Conservation (phyloP, 2,113 vertebrate genomes). For the Turdus rufiventris region DNA sequence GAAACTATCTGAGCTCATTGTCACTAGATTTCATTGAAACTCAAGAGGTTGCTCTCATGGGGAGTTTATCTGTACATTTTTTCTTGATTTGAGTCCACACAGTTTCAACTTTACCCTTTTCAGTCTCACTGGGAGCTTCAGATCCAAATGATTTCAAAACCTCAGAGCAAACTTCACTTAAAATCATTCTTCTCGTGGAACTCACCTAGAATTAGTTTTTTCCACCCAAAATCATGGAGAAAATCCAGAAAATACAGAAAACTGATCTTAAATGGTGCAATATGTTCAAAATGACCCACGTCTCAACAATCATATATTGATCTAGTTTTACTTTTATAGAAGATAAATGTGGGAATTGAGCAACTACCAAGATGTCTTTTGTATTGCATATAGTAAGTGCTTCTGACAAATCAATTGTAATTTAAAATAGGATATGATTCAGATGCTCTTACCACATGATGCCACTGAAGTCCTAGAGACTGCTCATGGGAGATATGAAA, state of each 20-base stretch:
- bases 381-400: not conserved
- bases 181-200: conserved; percentile 1
- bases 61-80: conserved; percentile 23
- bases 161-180: not conserved
- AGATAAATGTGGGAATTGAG: not conserved
- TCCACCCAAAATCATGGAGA: not conserved
- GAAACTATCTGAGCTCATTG: conserved; percentile 35
- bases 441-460: not conserved
- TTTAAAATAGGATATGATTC: not conserved
- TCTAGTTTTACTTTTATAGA: not conserved
- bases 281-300: not conserved
- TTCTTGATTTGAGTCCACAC: conserved; percentile 14
- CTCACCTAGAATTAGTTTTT: not conserved
- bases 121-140: conserved; percentile 17
- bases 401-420: not conserved
- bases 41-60: not conserved
- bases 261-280: not conserved
- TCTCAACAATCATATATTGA: not conserved
- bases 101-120: conserved; percentile 31
- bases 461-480: not conserved
- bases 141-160: not conserved
- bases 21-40: conserved; percentile 37
- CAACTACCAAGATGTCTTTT: not conserved
- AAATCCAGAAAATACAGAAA: not conserved
- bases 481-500: not conserved